Evolutionary conservation across 2,797 vertebrate species (phyloP).

Genomic region (Lophotriccus pileatus): DNA sequence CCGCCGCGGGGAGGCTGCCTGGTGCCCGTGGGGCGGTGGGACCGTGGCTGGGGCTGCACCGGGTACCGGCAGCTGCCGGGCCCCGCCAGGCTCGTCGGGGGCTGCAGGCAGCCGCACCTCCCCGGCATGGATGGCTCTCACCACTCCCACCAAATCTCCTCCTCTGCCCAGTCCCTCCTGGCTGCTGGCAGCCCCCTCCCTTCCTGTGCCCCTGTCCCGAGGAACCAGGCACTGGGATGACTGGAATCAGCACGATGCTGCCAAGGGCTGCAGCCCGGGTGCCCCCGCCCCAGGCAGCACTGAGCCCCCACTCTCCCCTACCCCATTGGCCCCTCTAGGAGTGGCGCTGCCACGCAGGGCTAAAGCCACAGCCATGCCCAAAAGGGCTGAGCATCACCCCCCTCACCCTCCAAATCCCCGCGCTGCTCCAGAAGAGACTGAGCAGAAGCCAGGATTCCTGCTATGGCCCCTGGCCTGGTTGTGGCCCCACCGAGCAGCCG

Average conservation of each 20-base stretch:
- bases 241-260: accelerated
- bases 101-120: neutral
- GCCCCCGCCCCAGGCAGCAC: accelerated
- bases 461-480: neutral
- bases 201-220: accelerated
- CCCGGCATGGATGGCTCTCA: neutral
- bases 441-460: neutral
- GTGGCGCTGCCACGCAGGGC: neutral
- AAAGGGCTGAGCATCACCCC: neutral
- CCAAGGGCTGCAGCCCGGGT: neutral
- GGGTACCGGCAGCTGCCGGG: neutral
- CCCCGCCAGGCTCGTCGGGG: too few relatives aligned
- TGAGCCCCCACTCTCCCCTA: neutral
- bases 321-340: neutral
- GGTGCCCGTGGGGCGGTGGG: accelerated
- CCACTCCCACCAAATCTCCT: too few relatives aligned
- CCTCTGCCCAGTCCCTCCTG: neutral
- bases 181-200: accelerated
- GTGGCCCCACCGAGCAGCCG: accelerated
- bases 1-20: accelerated
- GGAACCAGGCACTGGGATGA: neutral
- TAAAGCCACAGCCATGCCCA: neutral
- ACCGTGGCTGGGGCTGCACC: neutral
- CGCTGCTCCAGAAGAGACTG: neutral
- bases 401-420: neutral